A percentile compares a stretch with the other conserved stretches of the same genome.
Evolutionary conservation across 2,888 invertebrate species (phyloP).

Genomic region (Drosophila buzzatii): DNA sequence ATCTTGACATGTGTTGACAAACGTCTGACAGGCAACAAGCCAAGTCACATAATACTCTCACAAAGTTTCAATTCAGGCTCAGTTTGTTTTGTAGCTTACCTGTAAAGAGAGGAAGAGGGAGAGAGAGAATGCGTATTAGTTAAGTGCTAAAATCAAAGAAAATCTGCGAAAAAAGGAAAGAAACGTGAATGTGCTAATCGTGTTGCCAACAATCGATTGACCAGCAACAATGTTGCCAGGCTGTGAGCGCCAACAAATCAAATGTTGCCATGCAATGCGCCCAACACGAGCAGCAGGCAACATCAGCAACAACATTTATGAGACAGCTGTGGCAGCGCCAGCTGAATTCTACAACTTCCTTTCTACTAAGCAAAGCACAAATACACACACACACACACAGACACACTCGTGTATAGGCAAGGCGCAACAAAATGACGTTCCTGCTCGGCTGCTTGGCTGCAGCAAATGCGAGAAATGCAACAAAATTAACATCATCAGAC

Average conservation of each 20-base stretch:
- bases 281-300: constrained; percentile 40
- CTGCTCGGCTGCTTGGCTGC: constrained; percentile 25
- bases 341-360: constrained; percentile 64
- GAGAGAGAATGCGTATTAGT: constrained; percentile 10
- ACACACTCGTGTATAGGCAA: constrained; percentile 15
- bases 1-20: constrained; percentile 70
- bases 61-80: constrained; percentile 51
- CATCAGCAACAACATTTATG: constrained; percentile 69
- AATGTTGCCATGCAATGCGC: constrained; percentile 65
- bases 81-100: constrained; percentile 57
- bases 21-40: constrained; percentile 73
- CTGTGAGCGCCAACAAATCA: constrained; percentile 72
- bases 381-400: constrained; percentile 21
- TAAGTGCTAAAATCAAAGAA: constrained; percentile 13
- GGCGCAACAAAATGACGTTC: constrained; percentile 40
- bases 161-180: constrained; percentile 10
- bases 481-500: constrained; percentile 81
- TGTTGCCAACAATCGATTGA: constrained; percentile 55
- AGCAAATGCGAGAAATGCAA: constrained; percentile 81
- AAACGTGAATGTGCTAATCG: constrained; percentile 43
- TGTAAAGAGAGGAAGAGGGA: constrained; percentile 25
- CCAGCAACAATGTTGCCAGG: constrained; percentile 72
- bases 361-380: constrained; percentile 37
- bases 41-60: constrained; percentile 71
- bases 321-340: constrained; percentile 69